Percentiles rank a stretch among this genome's conserved stretches.
These are phyloP conservation scores for Limnephilus rhombicus DNA, from an alignment of 2,888 invertebrate species.

Conservation along the genomic window DNA sequence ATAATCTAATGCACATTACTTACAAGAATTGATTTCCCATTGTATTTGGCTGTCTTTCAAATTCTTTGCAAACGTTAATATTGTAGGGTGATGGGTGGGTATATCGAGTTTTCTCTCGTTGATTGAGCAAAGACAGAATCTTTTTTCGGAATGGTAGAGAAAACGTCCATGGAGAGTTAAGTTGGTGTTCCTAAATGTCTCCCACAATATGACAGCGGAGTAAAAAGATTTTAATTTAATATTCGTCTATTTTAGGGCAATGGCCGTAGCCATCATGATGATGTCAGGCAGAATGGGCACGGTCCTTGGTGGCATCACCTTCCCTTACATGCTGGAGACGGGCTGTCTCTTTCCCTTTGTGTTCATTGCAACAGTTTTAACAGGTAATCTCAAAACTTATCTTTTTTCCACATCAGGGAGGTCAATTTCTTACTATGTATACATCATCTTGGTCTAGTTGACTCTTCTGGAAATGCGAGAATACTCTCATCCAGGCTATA, in stretches of 20 bases:
- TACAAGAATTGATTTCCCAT: no score
- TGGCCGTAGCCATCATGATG: constrained; percentile 84
- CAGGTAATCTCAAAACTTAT: constrained; percentile 73
- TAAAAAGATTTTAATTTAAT: neutral
- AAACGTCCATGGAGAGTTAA: neutral
- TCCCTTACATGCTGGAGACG: constrained; percentile 82
- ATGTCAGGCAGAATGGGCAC: constrained; percentile 86
- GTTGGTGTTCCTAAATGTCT: neutral
- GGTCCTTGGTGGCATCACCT: constrained; percentile 83
- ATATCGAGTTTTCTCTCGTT: neutral
- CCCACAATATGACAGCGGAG: neutral
- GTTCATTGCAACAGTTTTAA: constrained; percentile 80
- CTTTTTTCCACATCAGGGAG: neutral
- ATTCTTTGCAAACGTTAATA: no score
- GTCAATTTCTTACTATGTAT: neutral
- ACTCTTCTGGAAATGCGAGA: no score
- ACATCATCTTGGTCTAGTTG: neutral
- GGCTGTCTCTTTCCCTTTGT: constrained; percentile 87
- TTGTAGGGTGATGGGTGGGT: neutral
- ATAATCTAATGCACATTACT: no score
- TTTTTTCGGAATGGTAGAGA: neutral
- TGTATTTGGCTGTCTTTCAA: no score
- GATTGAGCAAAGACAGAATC: neutral
- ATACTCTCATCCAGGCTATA: no score
- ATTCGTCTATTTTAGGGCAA: constrained; percentile 76